Base-by-base conservation (phyloP, 2,888 invertebrate genomes). In the Drosophila nigricruria region DNA sequence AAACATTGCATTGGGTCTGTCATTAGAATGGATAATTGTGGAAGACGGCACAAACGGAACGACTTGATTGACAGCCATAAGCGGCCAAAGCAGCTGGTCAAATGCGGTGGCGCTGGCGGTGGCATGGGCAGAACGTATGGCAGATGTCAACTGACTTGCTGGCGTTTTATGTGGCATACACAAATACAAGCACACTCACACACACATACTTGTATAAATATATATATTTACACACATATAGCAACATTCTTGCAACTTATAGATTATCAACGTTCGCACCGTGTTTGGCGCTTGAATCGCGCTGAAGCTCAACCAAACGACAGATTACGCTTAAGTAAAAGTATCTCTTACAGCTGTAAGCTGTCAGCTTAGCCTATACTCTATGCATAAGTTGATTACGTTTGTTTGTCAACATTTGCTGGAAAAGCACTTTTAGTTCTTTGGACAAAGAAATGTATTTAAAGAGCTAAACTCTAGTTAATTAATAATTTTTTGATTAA, bases 11-110 rank as follows among this genome's bases (percentile, higher is more conserved):
- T 71, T 75, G 71, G 71, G 69, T 66, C 68, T 85, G 88, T 82
- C 84, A 90, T 90, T 85, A 85, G 85, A 88, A 90, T 88, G 89
- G 89, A 88, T 88, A 86, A 86, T 88, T 88, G 83, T 74, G 68
- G 69, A 71, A 66, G 79, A 63, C 67, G 43, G 32, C 56, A 57
- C 49, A 18, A 49, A 49, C 40, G 61, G 34, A 67, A 45, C 50
- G 45, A 18, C 43, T 70, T 79, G 82, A 78, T 79, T 81, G 81
- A 81, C 78, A 60, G 42, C 50, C 58, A 57, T 49, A 62, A 40
- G 62, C 53, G 25, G 23, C 43, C 40, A 49, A 49, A 50, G 50
- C 63, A 72, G 64, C 58, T 58, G 67, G 70, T 40, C 69, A 65
- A 40, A 34, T 32, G n/a, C 45, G 25, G 23, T 45, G 47, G 47